These are phyloP conservation scores for Apocrypta bakeri DNA, from an alignment of 1,140 invertebrate species.

Conservation along the genomic window DNA sequence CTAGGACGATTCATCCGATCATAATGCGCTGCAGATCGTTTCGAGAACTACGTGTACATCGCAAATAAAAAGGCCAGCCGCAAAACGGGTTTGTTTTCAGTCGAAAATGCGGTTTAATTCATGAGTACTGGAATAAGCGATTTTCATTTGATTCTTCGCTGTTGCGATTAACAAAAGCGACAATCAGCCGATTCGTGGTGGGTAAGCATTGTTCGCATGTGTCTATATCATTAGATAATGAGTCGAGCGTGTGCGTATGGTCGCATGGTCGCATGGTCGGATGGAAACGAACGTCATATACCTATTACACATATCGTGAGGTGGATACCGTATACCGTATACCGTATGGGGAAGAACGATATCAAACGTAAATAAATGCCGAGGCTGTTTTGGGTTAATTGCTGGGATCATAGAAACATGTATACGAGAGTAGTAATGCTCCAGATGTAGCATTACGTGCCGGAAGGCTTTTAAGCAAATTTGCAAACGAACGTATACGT, in stretches of 20 bases:
- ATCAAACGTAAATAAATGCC: constrained; percentile 20
- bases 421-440: not conserved
- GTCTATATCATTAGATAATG: too few relatives aligned
- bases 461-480: too few relatives aligned
- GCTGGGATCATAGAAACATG: not conserved
- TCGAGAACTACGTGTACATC: not conserved
- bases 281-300: not conserved
- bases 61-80: not conserved
- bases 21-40: not conserved
- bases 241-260: too few relatives aligned
- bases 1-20: too few relatives aligned
- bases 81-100: not conserved
- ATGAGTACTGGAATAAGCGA: too few relatives aligned
- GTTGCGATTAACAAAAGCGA: too few relatives aligned
- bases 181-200: too few relatives aligned
- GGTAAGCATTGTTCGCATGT: not conserved
- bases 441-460: too few relatives aligned
- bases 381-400: not conserved
- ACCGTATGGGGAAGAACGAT: not conserved
- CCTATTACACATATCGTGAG: not conserved
- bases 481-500: too few relatives aligned
- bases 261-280: too few relatives aligned
- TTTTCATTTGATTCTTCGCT: not conserved
- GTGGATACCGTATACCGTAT: too few relatives aligned
- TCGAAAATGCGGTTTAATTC: not conserved